Base-by-base conservation (phyloP, 2,888 invertebrate genomes). In the Salpingus planirostris region DNA sequence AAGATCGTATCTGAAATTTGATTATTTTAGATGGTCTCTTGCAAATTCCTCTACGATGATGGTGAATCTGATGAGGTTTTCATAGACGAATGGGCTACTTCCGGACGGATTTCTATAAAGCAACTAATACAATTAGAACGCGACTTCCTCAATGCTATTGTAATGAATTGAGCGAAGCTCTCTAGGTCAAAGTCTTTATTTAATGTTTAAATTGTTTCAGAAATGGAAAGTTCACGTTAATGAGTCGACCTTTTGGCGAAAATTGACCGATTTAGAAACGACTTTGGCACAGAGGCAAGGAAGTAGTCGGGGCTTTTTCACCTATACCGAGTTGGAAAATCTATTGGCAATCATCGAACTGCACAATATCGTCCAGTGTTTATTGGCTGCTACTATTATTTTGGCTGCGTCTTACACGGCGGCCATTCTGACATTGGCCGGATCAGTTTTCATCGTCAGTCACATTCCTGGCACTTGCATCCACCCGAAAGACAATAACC, bases 41-140 rank as follows among this genome's bases (percentile, higher is more conserved):
- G 90, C 54, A 97, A 97, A 70, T 95, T 90, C 65, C 69, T 92
- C 48, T 87, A 93, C 65, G 92, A 93, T 54, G 86, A 89, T 54
- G 92, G 91, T 22, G 88, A 89, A 57, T 84, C 87, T 42, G 92
- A 92, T 57, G 90, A 91, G 62, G 87, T 90, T 42, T 79, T 86
- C 58, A 81, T 91, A 57, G 80, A 83, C 33, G 91, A 93, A 66
- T 97, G 96, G 95, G 93, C 96, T 8, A 73, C 76, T 39, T 85
- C 89, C 23, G 87, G 84, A 8, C 79, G 82, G 37, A 70, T 91
- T 46, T 71, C 77, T 38, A 69, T 80, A 13, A 71, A 74, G 34
- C 72, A 80, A 49, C 70, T 97, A 33, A 90, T 90, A 60, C 69
- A 76, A 57, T 68, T 93, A 33, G 96, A 97, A 71, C 70, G 79